Evolutionary conservation across 2,888 invertebrate species (phyloP).

Genomic region (Acrobasis suavella): DNA sequence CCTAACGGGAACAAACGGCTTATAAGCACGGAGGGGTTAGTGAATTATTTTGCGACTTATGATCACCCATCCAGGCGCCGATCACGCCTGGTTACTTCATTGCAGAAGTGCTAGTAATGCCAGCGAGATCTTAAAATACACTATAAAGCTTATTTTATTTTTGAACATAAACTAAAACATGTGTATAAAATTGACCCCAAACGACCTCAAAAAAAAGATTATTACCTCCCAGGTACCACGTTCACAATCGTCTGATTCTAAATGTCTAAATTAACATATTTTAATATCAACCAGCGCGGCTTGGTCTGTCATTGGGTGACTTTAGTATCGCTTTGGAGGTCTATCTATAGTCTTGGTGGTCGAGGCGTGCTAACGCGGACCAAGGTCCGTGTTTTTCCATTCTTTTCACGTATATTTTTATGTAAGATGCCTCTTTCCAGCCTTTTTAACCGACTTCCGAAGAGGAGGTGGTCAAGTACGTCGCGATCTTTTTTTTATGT

Average conservation of each 20-base stretch:
- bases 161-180: background rate
- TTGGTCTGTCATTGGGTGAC: background rate
- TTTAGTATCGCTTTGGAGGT: background rate
- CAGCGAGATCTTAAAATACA: no score
- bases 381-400: slow-evolving; percentile 3
- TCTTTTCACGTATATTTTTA: background rate
- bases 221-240: background rate
- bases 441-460: no score
- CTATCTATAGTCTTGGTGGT: background rate
- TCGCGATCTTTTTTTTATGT: no score
- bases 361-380: background rate
- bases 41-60: no score
- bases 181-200: background rate
- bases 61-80: no score
- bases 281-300: slow-evolving; percentile 21
- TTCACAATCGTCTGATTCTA: slow-evolving; percentile 15
- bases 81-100: no score
- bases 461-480: no score
- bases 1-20: no score
- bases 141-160: no score
- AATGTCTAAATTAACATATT: slow-evolving; percentile 26
- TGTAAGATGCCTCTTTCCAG: background rate
- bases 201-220: slow-evolving; percentile 4
- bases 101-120: no score
- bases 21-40: no score